Percentiles rank a stretch among this genome's conserved stretches.
These are phyloP conservation scores for Trinorchestia longiramus DNA, from an alignment of 1,140 invertebrate genomes.

Conservation along the genomic window DNA sequence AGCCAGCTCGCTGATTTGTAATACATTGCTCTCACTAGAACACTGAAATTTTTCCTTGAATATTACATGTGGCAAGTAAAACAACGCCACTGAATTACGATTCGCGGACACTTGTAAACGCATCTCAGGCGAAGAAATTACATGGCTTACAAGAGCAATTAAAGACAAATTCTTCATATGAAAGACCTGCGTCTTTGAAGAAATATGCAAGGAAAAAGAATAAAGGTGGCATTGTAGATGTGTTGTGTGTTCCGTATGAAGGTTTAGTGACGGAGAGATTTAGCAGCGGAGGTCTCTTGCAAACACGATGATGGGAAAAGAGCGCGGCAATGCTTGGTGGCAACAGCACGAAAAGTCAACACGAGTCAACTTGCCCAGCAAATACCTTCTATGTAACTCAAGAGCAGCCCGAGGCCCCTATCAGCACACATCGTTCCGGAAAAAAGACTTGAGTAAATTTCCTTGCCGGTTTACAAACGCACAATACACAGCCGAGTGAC, in stretches of 20 bases:
- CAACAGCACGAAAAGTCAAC: constrained; percentile 46
- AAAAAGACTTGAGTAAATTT: background rate
- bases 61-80: background rate
- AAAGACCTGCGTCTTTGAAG: background rate
- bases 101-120: background rate
- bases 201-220: background rate
- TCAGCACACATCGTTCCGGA: constrained; percentile 12
- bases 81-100: background rate
- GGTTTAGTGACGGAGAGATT: background rate
- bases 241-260: background rate
- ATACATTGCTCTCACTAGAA: no score
- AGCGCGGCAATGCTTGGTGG: constrained; percentile 10
- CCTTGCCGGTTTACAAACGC: background rate
- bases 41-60: background rate
- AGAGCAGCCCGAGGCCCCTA: constrained; percentile 25
- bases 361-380: constrained; percentile 23
- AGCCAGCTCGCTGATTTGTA: no score
- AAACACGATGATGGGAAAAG: constrained; percentile 23
- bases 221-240: background rate
- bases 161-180: background rate
- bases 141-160: background rate
- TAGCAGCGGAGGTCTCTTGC: background rate
- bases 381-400: constrained; percentile 47
- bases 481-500: background rate
- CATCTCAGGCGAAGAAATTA: background rate